Percentiles rank a stretch among this genome's conserved stretches.
Conservation (phyloP, 2,888 invertebrate genomes). For the Cepaea hortensis region DNA sequence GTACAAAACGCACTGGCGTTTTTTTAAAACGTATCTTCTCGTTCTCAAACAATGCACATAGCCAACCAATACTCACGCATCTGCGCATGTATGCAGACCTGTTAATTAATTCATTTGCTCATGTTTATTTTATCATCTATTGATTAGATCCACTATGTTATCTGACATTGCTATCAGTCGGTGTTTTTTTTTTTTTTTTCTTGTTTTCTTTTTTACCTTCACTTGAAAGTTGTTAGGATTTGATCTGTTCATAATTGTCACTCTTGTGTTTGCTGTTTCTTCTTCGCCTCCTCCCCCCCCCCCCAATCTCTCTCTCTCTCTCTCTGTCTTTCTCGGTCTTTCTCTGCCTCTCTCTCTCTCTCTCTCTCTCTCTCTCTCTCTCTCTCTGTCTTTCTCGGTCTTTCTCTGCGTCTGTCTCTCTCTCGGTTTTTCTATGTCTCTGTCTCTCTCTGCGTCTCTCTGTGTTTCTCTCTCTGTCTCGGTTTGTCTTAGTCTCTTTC, state of each 20-base stretch:
- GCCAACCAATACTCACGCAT: no score
- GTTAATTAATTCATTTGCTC: constrained; percentile 22
- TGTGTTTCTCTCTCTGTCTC: not conserved
- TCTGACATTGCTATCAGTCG: constrained; percentile 11
- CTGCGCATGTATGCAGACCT: not conserved
- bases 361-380: not conserved
- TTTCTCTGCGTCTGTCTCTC: not conserved
- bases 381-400: not conserved
- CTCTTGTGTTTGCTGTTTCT: not conserved
- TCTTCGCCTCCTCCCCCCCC: not conserved
- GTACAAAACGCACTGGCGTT: no score
- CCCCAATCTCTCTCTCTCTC: not conserved
- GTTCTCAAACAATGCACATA: no score
- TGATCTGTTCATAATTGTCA: not conserved
- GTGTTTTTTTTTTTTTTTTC: no score
- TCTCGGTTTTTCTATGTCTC: not conserved
- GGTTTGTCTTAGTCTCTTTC: no score
- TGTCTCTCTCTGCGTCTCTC: not conserved
- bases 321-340: not conserved
- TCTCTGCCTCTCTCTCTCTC: not conserved
- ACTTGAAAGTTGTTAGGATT: not conserved
- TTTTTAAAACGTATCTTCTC: no score
- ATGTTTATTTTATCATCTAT: constrained; percentile 14
- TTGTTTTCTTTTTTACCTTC: no score
- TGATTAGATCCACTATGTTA: constrained; percentile 13